Conservation (phyloP, 2,113 vertebrate species). For the Engystomops pustulosus region DNA sequence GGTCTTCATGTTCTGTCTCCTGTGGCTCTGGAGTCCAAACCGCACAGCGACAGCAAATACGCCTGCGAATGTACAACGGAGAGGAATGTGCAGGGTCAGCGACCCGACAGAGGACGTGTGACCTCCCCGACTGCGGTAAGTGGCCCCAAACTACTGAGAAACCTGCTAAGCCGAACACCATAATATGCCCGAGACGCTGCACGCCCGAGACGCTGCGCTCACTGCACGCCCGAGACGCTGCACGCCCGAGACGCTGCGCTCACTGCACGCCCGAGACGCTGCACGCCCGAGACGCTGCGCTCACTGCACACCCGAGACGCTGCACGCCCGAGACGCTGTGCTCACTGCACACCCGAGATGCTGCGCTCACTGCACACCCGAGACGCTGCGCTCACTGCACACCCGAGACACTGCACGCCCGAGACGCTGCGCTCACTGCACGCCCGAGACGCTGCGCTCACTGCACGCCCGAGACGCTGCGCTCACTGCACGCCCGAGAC, state of each 20-base stretch:
- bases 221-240: neutral
- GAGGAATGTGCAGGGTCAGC: conserved; percentile 67
- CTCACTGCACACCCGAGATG: too few species aligned
- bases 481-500: too few species aligned
- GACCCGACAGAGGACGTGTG: conserved; percentile 60
- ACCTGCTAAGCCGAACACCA: too few species aligned
- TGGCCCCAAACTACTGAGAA: neutral
- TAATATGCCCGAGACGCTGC: neutral
- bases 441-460: too few species aligned
- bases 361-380: too few species aligned
- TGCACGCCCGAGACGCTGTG: too few species aligned
- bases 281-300: too few species aligned
- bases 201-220: neutral
- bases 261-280: neutral
- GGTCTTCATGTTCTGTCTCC: conserved; percentile 75
- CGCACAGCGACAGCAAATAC: conserved; percentile 66
- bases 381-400: too few species aligned
- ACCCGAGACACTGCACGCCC: too few species aligned
- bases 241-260: neutral
- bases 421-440: too few species aligned
- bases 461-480: too few species aligned
- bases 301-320: too few species aligned
- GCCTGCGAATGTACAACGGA: conserved; percentile 67
- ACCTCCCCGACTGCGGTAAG: conserved; percentile 72
- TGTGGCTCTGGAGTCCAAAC: conserved; percentile 72